These are phyloP conservation scores for Bubo blakistoni DNA, from an alignment of 2,113 vertebrate species.

Conservation along the genomic window DNA sequence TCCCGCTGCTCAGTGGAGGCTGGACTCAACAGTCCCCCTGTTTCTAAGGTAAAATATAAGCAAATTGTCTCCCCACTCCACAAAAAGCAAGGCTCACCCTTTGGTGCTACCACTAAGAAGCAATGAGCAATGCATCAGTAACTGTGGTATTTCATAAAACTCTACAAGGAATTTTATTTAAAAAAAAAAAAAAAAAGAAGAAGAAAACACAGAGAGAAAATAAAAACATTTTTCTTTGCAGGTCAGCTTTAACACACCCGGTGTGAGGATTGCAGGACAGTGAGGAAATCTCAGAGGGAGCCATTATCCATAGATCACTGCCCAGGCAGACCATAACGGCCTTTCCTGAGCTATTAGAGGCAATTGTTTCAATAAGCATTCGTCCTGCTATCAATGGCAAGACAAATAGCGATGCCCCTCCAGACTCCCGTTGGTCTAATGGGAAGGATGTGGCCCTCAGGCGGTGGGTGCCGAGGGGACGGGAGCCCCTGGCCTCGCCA, in stretches of 20 bases:
- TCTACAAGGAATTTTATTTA: neutral
- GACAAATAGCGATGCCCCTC: neutral
- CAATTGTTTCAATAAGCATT: slow-evolving; percentile 67
- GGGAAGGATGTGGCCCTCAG: neutral
- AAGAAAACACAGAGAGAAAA: neutral
- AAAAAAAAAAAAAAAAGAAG: neutral
- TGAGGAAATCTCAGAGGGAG: slow-evolving; percentile 17
- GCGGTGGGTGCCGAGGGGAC: fast-evolving
- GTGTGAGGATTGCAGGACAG: neutral
- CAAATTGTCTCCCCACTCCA: neutral
- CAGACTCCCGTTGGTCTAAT: neutral
- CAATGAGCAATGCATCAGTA: neutral
- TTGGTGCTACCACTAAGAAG: neutral
- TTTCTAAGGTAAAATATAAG: neutral
- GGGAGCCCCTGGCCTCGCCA: fast-evolving
- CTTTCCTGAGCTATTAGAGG: slow-evolving; percentile 65
- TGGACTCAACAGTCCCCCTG: neutral
- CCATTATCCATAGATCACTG: slow-evolving; percentile 68
- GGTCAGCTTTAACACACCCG: neutral
- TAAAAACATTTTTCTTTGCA: neutral
- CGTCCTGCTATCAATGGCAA: slow-evolving; percentile 41
- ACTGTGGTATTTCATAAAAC: neutral
- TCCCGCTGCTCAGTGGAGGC: neutral
- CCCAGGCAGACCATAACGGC: slow-evolving; percentile 36
- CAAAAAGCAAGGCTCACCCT: neutral